Conservation (phyloP, 2,888 invertebrate species). For the Merodon equestris region DNA sequence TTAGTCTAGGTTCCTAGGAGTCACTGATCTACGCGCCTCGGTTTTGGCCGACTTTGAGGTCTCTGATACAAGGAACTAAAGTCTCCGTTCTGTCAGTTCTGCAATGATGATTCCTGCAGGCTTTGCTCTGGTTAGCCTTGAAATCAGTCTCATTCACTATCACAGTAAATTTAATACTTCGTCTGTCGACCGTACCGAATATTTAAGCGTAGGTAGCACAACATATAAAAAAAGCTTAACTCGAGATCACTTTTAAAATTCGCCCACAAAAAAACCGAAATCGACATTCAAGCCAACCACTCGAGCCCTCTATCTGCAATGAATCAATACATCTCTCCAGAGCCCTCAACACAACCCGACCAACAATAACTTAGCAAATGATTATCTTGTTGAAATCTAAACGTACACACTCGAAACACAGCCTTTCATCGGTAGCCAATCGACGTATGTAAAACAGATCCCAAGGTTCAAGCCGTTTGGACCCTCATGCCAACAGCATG, state of each 20-base stretch:
- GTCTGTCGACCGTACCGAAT: too few species aligned
- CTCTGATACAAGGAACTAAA: too few species aligned
- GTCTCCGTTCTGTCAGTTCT: too few species aligned
- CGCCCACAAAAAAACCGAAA: too few species aligned
- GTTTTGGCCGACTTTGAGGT: too few species aligned
- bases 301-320: not conserved
- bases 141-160: too few species aligned
- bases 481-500: slow-evolving; percentile 38
- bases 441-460: slow-evolving; percentile 35
- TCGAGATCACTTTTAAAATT: not conserved
- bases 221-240: not conserved
- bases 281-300: not conserved
- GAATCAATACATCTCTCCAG: not conserved
- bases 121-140: too few species aligned
- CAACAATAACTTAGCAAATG: slow-evolving; percentile 1
- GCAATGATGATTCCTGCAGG: too few species aligned
- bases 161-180: too few species aligned
- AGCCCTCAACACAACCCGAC: not conserved
- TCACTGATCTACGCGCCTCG: too few species aligned
- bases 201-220: too few species aligned
- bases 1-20: too few species aligned
- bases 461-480: slow-evolving; percentile 27
- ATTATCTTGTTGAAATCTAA: slow-evolving; percentile 18
- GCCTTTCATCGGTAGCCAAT: slow-evolving; percentile 31
- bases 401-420: slow-evolving; percentile 12